Percentiles rank a stretch among this genome's conserved stretches.
Conservation (phyloP, 92 coral and sea anemone species). For the Galaxea fascicularis region DNA sequence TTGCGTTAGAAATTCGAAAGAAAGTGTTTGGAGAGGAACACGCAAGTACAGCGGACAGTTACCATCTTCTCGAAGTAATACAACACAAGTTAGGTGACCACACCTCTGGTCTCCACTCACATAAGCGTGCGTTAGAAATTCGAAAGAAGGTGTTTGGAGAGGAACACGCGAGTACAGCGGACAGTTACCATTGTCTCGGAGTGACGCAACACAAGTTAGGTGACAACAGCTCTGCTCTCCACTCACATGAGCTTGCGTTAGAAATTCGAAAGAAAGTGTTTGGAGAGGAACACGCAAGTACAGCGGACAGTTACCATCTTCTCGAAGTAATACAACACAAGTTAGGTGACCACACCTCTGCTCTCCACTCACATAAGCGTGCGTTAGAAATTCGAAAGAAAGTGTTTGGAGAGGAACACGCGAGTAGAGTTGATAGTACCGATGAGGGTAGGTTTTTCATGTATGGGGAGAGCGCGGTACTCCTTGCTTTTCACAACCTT, state of each 20-base stretch:
- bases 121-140: neutral
- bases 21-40: neutral
- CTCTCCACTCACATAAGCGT: neutral
- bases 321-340: neutral
- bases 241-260: no score
- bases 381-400: neutral
- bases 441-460: neutral
- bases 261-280: no score
- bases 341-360: neutral
- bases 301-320: neutral
- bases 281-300: no score
- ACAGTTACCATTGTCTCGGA: neutral
- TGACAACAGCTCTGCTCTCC: no score
- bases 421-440: neutral
- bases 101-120: neutral
- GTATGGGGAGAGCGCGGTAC: neutral
- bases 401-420: no score
- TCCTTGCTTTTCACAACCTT: slow-evolving; percentile 43
- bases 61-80: neutral
- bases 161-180: neutral
- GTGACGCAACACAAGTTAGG: neutral
- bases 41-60: neutral
- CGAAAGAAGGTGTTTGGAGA: slow-evolving; percentile 2
- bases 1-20: no score
- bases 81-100: neutral